Evolutionary conservation across 23 tunicate genomes (phyloP).

Genomic region (Trididemnum miniatum): DNA sequence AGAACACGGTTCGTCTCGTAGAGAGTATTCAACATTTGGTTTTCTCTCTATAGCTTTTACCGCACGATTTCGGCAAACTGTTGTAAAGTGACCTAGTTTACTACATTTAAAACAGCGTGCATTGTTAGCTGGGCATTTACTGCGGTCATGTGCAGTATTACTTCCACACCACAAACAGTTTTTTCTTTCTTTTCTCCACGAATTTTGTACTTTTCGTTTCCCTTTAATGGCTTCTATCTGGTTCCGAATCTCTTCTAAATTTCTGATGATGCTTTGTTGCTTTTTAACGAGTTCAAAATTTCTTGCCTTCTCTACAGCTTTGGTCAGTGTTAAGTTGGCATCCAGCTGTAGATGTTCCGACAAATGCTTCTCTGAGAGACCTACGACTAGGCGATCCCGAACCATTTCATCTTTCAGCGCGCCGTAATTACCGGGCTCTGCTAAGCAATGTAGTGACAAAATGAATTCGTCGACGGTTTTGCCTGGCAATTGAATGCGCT

Average conservation of each 20-base stretch:
- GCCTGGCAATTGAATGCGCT: not conserved
- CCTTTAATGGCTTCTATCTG: not conserved
- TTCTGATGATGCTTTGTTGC: too few relatives aligned
- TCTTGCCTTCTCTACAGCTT: conserved; percentile 4
- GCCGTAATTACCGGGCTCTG: not conserved
- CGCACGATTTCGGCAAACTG: not conserved
- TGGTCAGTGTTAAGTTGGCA: conserved; percentile 11
- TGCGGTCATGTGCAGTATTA: not conserved
- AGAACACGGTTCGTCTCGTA: not conserved
- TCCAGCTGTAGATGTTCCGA: conserved; percentile 23
- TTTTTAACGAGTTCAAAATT: not conserved
- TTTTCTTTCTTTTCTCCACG: not conserved
- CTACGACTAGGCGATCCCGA: conserved; percentile 14
- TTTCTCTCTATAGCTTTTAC: not conserved
- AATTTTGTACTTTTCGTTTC: not conserved
- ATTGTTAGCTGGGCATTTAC: not conserved
- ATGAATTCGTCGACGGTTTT: not conserved
- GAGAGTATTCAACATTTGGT: not conserved
- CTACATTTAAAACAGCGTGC: not conserved
- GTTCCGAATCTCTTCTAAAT: too few relatives aligned
- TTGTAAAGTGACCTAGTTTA: not conserved
- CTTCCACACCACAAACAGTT: not conserved
- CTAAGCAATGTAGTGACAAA: not conserved
- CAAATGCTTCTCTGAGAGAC: not conserved
- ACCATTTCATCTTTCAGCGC: conserved; percentile 21